A percentile compares a stretch with the other conserved stretches of the same genome.
Conservation (phyloP, 2,797 vertebrate species). For the Bucorvus abyssinicus region DNA sequence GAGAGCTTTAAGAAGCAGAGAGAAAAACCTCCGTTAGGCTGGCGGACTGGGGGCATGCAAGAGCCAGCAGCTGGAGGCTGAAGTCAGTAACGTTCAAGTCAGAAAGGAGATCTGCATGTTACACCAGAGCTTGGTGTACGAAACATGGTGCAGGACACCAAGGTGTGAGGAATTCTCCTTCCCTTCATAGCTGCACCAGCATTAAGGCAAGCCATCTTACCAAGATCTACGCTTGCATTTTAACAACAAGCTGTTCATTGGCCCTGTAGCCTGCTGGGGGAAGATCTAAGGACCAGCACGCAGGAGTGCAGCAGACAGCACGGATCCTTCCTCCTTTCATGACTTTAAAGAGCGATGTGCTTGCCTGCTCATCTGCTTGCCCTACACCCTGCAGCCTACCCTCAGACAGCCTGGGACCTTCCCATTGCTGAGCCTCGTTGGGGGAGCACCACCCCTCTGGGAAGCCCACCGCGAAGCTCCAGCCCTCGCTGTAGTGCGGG, state of each 20-base stretch:
- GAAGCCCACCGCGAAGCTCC: background rate
- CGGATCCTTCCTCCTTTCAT: background rate
- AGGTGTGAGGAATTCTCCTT: background rate
- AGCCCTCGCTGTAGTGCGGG: background rate
- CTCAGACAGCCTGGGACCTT: background rate
- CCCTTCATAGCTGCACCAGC: background rate
- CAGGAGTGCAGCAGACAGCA: background rate
- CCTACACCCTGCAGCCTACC: background rate
- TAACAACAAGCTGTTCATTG: background rate
- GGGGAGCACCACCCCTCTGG: fast-evolving
- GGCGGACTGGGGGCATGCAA: background rate
- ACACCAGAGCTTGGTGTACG: background rate
- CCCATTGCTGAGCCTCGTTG: background rate
- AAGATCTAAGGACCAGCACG: background rate
- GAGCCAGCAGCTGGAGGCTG: background rate
- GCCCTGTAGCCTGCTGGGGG: background rate
- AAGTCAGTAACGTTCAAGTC: background rate
- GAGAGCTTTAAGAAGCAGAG: slow-evolving; percentile 78
- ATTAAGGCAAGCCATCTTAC: background rate
- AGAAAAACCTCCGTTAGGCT: background rate
- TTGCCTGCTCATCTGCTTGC: background rate
- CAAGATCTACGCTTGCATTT: background rate
- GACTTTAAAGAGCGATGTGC: background rate
- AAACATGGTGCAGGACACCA: background rate
- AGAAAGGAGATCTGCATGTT: background rate